phyloP scores from a whole-genome alignment of 1,140 invertebrate species.

The Hydropsyche tenuis region DNA sequence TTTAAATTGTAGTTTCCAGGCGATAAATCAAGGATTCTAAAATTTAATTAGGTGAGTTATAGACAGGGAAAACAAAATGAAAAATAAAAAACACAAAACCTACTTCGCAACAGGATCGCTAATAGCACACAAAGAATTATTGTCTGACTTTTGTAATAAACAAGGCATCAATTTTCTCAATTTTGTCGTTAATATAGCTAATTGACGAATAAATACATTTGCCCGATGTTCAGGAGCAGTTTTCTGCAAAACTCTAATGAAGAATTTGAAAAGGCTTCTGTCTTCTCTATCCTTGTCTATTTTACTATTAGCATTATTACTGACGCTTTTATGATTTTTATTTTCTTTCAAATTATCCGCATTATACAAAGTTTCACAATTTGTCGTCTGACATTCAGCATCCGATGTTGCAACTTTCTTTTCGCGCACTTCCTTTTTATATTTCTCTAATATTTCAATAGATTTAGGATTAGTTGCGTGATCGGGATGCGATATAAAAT shows the following conservation, averaged over 20 bases:
- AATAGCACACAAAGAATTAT: constrained; percentile 38
- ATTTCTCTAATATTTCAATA: constrained; percentile 36
- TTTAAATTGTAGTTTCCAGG: constrained; percentile 46
- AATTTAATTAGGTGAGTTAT: constrained; percentile 10
- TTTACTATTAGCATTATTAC: constrained; percentile 26
- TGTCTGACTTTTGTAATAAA: constrained; percentile 33
- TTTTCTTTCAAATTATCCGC: constrained; percentile 6
- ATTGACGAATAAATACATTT: constrained; percentile 43
- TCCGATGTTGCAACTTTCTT: constrained; percentile 24
- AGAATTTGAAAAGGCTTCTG: constrained; percentile 41
- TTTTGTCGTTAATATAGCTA: constrained; percentile 36
- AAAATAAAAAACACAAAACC: constrained; percentile 5
- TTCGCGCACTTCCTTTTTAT: constrained; percentile 32
- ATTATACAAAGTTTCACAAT: constrained; percentile 4
- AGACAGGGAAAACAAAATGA: neutral
- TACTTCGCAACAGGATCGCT: constrained; percentile 45
- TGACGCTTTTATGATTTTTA: neutral
- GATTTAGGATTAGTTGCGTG: constrained; percentile 41
- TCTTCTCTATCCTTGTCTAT: constrained; percentile 36
- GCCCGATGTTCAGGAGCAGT: constrained; percentile 39
- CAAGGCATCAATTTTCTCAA: constrained; percentile 44
- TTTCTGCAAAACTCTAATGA: constrained; percentile 39
- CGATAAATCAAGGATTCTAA: constrained; percentile 42
- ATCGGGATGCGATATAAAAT: constrained; percentile 37
- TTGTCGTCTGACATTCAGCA: constrained; percentile 19